A percentile compares a stretch with the other conserved stretches of the same genome.
Conservation (phyloP, 2,888 invertebrate genomes). For the Leptodirus hochenwartii region DNA sequence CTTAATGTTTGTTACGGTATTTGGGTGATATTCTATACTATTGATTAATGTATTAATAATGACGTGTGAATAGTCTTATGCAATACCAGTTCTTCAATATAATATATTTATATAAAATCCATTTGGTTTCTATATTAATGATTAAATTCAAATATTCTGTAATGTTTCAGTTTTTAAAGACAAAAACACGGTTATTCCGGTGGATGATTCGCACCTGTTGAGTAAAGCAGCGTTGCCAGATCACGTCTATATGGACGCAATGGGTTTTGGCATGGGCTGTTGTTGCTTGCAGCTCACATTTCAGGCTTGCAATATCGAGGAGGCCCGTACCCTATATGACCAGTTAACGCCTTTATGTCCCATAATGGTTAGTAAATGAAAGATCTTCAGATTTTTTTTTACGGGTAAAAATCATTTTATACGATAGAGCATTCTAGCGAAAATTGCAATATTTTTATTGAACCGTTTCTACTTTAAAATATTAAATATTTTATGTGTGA, state of each 20-base stretch:
- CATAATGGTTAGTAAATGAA: slow-evolving; percentile 57
- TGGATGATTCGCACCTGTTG: slow-evolving; percentile 50
- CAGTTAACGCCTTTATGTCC: slow-evolving; percentile 94
- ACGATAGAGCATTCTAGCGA: too few species aligned
- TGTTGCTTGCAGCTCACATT: slow-evolving; percentile 93
- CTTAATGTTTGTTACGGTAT: too few species aligned
- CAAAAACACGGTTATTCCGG: slow-evolving; percentile 65
- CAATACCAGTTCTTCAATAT: too few species aligned
- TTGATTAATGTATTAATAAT: too few species aligned
- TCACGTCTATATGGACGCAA: slow-evolving; percentile 95
- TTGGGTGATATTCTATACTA: too few species aligned
- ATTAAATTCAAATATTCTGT: too few species aligned
- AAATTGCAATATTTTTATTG: too few species aligned
- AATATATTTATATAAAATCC: background rate
- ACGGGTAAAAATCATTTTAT: too few species aligned
- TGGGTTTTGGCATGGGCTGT: slow-evolving; percentile 99
- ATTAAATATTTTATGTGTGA: too few species aligned
- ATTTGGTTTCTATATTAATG: slow-evolving; percentile 1
- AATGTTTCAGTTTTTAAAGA: slow-evolving; percentile 71
- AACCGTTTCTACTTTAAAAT: too few species aligned
- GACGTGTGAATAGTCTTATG: too few species aligned
- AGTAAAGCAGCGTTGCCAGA: slow-evolving; percentile 61
- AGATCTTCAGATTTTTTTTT: background rate
- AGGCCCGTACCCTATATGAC: slow-evolving; percentile 91
- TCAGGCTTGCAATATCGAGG: slow-evolving; percentile 90